A percentile compares a stretch with the other conserved stretches of the same genome.
These are phyloP conservation scores for Synaphobranchus kaupii DNA, from an alignment of 2,797 vertebrate genomes.

Conservation along the genomic window DNA sequence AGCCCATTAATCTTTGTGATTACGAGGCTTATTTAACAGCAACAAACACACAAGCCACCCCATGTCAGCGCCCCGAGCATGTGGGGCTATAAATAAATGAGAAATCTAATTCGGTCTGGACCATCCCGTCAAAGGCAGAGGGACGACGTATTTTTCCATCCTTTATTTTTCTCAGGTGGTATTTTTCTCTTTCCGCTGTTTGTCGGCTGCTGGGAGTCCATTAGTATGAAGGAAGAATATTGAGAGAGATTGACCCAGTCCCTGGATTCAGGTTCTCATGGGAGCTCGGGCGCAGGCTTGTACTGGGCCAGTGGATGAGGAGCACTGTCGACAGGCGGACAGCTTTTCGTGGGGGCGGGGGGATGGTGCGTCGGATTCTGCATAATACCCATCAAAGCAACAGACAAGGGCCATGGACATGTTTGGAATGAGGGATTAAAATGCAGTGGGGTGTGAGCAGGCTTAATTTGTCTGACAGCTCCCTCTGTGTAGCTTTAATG, in stretches of 20 bases:
- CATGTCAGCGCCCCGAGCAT: not conserved
- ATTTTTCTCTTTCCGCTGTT: not conserved
- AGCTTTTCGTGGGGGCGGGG: not conserved
- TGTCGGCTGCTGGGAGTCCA: not conserved
- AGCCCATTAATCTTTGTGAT: not conserved
- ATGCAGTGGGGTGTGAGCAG: not conserved
- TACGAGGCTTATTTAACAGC: not conserved
- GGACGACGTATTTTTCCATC: not conserved
- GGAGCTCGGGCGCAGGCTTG: not conserved
- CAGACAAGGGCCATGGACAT: not conserved
- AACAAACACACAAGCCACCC: not conserved
- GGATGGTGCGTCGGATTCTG: not conserved
- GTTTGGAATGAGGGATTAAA: not conserved
- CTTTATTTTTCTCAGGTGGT: not conserved
- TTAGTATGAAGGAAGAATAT: not conserved
- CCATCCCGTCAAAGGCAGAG: not conserved
- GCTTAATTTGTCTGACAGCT: not conserved
- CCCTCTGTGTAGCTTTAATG: not conserved
- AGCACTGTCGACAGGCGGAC: not conserved
- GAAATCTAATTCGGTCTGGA: not conserved
- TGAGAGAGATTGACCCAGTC: not conserved
- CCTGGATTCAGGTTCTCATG: not conserved
- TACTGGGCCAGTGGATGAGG: not conserved
- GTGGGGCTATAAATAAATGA: conserved; percentile 2
- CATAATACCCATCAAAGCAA: not conserved